These are phyloP conservation scores for Orthosia incerta DNA, from an alignment of 2,888 invertebrate species.

Conservation along the genomic window DNA sequence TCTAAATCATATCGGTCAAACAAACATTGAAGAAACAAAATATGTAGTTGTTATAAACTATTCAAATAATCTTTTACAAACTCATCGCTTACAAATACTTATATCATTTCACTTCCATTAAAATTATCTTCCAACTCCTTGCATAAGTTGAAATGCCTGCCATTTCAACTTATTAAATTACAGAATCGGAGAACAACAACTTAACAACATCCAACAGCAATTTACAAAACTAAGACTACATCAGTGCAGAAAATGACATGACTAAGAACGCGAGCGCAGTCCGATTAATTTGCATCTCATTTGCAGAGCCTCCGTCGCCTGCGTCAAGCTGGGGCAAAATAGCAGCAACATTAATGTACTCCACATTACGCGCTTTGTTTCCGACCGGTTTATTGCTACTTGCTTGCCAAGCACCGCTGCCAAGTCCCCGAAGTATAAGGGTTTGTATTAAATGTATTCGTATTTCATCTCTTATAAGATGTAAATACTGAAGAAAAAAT, in stretches of 20 bases:
- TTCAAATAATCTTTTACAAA: background rate
- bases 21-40: background rate
- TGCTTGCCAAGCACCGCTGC: conserved; percentile 58
- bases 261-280: conserved; percentile 60
- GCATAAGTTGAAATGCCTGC: too few relatives aligned
- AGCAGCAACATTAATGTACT: conserved; percentile 57
- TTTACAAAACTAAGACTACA: conserved; percentile 56
- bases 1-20: background rate
- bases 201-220: conserved; percentile 48
- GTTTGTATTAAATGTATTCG: conserved; percentile 35
- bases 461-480: conserved; percentile 35
- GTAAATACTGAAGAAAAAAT: conserved; percentile 18
- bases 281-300: conserved; percentile 68
- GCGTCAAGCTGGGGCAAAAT: conserved; percentile 50
- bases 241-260: conserved; percentile 51
- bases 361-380: conserved; percentile 62
- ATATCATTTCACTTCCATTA: background rate
- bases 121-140: conserved; percentile 21
- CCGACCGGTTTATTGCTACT: conserved; percentile 55
- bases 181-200: conserved; percentile 16
- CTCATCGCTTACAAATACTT: background rate
- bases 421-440: conserved; percentile 54
- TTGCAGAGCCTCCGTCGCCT: conserved; percentile 44
- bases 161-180: conserved; percentile 21
- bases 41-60: too few relatives aligned